These are phyloP conservation scores for Dipus sagitta DNA, from an alignment of 2,797 vertebrate species.

Conservation along the genomic window DNA sequence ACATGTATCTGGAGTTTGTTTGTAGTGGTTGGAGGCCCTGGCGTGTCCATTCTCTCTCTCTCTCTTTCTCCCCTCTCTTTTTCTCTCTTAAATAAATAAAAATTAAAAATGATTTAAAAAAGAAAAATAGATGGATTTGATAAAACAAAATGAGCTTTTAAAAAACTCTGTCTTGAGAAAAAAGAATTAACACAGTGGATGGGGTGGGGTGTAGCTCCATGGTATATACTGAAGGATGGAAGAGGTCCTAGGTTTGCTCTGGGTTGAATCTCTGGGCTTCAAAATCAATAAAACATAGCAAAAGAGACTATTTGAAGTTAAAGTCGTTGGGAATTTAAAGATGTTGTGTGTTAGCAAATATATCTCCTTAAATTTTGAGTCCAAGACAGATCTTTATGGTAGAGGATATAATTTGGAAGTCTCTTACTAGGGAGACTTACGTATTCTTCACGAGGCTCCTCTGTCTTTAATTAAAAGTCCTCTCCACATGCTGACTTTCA, in stretches of 20 bases:
- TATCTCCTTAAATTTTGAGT: background rate
- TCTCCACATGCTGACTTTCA: background rate
- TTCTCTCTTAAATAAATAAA: too few relatives aligned
- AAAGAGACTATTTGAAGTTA: background rate
- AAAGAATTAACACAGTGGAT: background rate
- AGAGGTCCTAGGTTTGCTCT: background rate
- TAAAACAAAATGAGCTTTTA: background rate
- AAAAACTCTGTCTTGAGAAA: background rate
- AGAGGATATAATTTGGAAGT: background rate
- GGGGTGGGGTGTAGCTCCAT: background rate
- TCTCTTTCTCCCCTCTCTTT: too few relatives aligned
- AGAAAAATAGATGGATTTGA: background rate
- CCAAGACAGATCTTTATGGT: background rate
- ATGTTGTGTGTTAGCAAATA: background rate
- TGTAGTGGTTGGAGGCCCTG: too few relatives aligned
- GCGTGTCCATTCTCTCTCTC: too few relatives aligned
- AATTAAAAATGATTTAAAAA: too few relatives aligned
- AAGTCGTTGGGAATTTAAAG: background rate
- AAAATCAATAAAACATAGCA: background rate
- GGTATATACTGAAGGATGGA: background rate
- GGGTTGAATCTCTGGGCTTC: background rate
- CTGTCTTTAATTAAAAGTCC: slow-evolving; percentile 51
- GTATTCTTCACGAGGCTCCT: background rate
- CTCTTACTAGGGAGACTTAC: background rate
- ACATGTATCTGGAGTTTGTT: too few relatives aligned